Conservation (phyloP, 2,113 vertebrate species). For the Emydura subglobosa region DNA sequence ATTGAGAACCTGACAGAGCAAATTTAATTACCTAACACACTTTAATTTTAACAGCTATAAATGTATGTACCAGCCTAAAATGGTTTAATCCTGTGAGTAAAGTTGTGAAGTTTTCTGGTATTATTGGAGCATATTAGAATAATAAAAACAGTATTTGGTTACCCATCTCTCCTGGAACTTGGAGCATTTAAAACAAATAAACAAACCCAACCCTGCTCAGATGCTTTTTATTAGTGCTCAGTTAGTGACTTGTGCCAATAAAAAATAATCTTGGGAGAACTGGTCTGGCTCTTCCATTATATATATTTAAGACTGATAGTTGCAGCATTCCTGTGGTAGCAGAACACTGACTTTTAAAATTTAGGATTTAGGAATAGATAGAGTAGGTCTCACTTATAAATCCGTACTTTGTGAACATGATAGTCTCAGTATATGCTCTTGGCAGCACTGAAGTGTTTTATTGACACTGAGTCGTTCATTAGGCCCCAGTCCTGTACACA, state of each 20-base stretch:
- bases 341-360: background rate
- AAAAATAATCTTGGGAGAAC: background rate
- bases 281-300: background rate
- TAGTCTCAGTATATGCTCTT: background rate
- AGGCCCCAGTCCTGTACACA: background rate
- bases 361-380: background rate
- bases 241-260: background rate
- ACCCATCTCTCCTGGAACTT: background rate
- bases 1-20: background rate
- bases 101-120: background rate
- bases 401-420: background rate
- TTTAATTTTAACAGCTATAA: background rate
- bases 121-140: background rate
- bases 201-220: background rate
- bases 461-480: background rate
- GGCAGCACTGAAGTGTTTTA: rapidly evolving
- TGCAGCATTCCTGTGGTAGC: background rate
- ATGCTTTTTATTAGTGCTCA: conserved; percentile 1
- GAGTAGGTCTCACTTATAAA: background rate
- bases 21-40: background rate
- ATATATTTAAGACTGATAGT: background rate
- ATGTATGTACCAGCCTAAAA: background rate
- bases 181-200: background rate
- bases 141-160: background rate
- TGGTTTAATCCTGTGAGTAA: background rate